Evolutionary conservation across 35 echinoderm and acorn worm genomes (phyloP).

Genomic region (Chiridota heheva): DNA sequence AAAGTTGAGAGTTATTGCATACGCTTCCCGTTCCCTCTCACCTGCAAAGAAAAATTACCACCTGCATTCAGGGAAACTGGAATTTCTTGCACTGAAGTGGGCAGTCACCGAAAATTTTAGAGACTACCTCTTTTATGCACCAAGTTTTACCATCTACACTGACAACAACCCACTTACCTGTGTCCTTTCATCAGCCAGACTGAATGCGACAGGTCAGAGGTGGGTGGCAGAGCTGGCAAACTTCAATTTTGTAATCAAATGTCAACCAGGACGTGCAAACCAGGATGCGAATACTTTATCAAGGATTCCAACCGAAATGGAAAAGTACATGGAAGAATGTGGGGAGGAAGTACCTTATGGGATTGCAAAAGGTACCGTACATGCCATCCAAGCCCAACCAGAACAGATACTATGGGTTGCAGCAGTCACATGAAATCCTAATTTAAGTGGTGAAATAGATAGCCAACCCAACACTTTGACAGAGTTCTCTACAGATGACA

Average conservation of each 20-base stretch:
- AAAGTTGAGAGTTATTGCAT: neutral
- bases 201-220: constrained; percentile 32
- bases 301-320: constrained; percentile 2
- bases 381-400: neutral
- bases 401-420: too few relatives aligned
- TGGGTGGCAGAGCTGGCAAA: constrained; percentile 33
- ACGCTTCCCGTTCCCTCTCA: neutral
- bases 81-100: constrained; percentile 4
- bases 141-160: constrained; percentile 2
- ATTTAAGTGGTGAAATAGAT: too few relatives aligned
- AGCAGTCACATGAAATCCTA: too few relatives aligned
- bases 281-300: constrained; percentile 24
- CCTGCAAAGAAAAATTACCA: neutral
- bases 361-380: neutral
- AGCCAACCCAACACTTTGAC: too few relatives aligned
- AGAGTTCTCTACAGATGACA: too few relatives aligned
- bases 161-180: constrained; percentile 53
- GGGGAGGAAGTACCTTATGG: neutral
- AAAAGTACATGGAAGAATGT: neutral
- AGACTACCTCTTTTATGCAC: constrained; percentile 5
- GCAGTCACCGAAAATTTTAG: constrained; percentile 17
- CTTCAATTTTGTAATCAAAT: constrained; percentile 39
- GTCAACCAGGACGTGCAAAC: constrained; percentile 29
- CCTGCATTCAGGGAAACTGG: neutral
- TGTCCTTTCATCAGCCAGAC: constrained; percentile 22